phyloP scores from a whole-genome alignment of 2,888 invertebrate species.

The Tridacna gigas region DNA sequence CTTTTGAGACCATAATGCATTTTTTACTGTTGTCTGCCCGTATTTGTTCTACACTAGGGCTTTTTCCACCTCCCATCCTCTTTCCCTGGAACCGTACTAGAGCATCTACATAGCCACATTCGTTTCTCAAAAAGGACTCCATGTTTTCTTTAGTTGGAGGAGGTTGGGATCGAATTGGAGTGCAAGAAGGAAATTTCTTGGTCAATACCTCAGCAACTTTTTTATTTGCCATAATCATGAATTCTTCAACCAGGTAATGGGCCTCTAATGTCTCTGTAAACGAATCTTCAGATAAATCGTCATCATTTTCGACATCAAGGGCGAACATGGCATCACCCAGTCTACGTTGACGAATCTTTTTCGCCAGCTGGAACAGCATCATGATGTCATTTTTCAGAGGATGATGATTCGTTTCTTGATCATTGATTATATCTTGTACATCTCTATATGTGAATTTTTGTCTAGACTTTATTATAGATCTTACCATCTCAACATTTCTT shows the following conservation, averaged over 20 bases:
- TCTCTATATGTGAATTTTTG: constrained; percentile 66
- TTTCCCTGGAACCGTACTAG: constrained; percentile 57
- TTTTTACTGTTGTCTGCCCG: constrained; percentile 8
- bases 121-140: constrained; percentile 49
- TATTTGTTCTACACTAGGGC: constrained; percentile 29
- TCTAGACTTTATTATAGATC: constrained; percentile 60
- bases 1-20: constrained; percentile 22
- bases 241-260: constrained; percentile 68
- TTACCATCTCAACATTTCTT: constrained; percentile 22
- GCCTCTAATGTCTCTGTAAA: constrained; percentile 51
- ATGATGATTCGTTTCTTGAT: constrained; percentile 8
- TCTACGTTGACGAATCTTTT: constrained; percentile 43
- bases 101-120: constrained; percentile 46
- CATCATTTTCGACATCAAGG: constrained; percentile 55
- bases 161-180: constrained; percentile 64
- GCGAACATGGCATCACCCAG: constrained; percentile 60
- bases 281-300: constrained; percentile 30
- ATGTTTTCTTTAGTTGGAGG: constrained; percentile 59
- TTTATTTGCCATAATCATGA: constrained; percentile 66
- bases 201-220: constrained; percentile 53
- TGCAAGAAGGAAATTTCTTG: constrained; percentile 43
- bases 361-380: constrained; percentile 49
- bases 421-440: constrained; percentile 65
- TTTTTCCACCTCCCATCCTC: constrained; percentile 2
- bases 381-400: constrained; percentile 26